Base-by-base conservation (phyloP, 2,888 invertebrate genomes). In the Macrophya alboannulata region DNA sequence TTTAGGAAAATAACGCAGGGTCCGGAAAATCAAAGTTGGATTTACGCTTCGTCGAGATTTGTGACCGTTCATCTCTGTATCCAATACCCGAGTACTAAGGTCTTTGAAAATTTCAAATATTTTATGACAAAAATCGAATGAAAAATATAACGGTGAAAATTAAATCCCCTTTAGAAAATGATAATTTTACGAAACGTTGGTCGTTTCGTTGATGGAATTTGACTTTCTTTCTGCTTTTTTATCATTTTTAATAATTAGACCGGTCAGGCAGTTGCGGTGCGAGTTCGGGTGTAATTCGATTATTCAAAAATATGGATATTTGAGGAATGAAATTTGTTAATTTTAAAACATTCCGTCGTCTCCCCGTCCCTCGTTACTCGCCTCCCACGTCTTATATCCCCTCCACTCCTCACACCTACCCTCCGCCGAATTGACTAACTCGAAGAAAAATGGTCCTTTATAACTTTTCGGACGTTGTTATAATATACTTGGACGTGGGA, bases 281-380 rank as follows among this genome's bases (percentile, higher is more conserved):
- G 62, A 62, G 45, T 45, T 45, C 72, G 72, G 9, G 37, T 8
- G 9, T 74, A 45, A 74, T 45, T 74, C 45, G 43, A 74, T 74
- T 74, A 74, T 74, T 45, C 72, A 43, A 74, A 74, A 74, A 74
- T 74, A 74, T 74, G 72, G 43, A 74, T 74, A 74, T 74, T 43
- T 21, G 31, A 25, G 68, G 21, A 74, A 74, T 45, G 21, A 21
- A 45, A 74, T 74, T 74, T 21, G 72, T 74, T 25, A 45, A 74
- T 45, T 74, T 74, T 15, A 55, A 77, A 77, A 77, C 31, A 21
- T 74, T 74, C 12, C 74, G 74, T 43, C 43, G 21, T 45, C 21
- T 25, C 74, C 12, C 17, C 15, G 15, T 15, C 62, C 62, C 68
- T 9, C 48, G 9, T 48, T 4, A 1, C 48, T 48, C 48, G 10